Conservation (phyloP, 2,113 vertebrate genomes). For the Tyto alba region DNA sequence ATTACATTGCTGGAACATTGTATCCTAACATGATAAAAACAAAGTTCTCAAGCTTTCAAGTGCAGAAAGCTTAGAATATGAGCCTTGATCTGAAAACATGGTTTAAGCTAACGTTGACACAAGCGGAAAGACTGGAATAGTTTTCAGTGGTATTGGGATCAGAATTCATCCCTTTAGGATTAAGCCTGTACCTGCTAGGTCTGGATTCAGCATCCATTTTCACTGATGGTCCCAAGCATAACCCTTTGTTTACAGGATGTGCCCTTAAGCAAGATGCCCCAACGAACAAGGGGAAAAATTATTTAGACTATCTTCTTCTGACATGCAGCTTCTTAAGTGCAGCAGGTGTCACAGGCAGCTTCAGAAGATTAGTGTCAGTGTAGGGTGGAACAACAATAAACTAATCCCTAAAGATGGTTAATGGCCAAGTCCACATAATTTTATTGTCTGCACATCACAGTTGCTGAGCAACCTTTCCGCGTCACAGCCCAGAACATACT, state of each 20-base stretch:
- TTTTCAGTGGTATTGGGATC: neutral
- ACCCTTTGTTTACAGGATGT: neutral
- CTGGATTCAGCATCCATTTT: neutral
- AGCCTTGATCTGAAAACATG: neutral
- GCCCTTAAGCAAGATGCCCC: no score
- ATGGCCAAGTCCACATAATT: neutral
- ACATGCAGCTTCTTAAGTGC: neutral
- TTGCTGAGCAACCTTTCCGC: neutral
- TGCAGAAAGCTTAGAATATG: neutral
- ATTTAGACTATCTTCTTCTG: neutral
- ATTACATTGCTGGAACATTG: neutral
- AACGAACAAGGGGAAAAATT: neutral
- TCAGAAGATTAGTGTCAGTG: neutral
- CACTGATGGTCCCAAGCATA: accelerated
- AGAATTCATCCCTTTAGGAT: no score
- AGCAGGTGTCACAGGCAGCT: neutral
- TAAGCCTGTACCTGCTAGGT: neutral
- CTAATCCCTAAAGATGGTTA: neutral
- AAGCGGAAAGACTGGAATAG: neutral
- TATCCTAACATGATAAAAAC: neutral
- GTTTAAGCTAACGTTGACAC: neutral
- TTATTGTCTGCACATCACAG: neutral
- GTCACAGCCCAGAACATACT: neutral
- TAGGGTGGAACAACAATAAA: neutral
- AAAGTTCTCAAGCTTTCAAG: neutral